Conservation (phyloP, 2,797 vertebrate genomes). For the Coilia nasus region DNA sequence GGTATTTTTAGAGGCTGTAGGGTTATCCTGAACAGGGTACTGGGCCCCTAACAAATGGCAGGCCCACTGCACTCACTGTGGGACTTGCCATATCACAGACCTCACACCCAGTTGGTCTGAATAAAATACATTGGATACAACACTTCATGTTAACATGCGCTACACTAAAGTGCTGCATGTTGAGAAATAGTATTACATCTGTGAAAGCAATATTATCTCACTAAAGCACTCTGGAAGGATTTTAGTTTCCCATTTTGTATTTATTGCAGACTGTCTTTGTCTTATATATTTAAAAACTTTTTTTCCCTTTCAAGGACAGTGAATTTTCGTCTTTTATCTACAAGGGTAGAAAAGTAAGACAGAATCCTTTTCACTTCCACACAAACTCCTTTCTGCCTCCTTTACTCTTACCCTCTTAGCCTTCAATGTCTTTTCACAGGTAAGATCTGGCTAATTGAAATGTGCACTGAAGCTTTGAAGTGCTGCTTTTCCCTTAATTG, state of each 20-base stretch:
- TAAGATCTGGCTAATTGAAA: conserved; percentile 2
- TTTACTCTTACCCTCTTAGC: too few relatives aligned
- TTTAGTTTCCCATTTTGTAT: neutral
- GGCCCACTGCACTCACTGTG: too few relatives aligned
- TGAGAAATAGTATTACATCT: neutral
- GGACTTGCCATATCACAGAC: too few relatives aligned
- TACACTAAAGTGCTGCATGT: neutral
- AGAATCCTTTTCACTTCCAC: neutral
- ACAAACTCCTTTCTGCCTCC: neutral
- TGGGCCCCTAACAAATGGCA: too few relatives aligned
- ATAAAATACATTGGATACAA: neutral
- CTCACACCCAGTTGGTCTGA: neutral
- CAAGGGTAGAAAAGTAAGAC: neutral
- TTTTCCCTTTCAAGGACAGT: neutral
- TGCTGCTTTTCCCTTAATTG: conserved; percentile 15
- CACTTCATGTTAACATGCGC: neutral
- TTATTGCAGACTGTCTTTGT: neutral
- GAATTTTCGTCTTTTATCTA: conserved; percentile 2
- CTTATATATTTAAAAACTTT: neutral
- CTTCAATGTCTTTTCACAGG: neutral
- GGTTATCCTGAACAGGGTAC: too few relatives aligned
- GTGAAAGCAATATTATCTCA: neutral
- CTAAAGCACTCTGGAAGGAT: too few relatives aligned
- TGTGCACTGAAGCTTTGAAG: neutral
- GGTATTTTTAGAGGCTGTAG: too few relatives aligned